Conservation (phyloP, 1,140 invertebrate genomes). For the Agrilus planipennis region DNA sequence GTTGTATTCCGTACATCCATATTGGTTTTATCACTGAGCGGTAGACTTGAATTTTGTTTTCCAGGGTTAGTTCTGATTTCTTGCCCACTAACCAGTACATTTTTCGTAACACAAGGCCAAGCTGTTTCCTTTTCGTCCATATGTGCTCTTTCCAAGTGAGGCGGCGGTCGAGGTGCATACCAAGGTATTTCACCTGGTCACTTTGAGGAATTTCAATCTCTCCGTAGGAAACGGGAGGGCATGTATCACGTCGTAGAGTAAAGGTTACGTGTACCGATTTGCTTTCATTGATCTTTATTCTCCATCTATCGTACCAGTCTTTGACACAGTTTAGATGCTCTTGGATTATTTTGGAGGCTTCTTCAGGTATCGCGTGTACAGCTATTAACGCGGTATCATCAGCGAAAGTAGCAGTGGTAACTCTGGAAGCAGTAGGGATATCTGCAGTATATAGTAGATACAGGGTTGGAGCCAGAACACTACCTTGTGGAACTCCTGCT, state of each 20-base stretch:
- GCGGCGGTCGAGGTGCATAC: conserved; percentile 11
- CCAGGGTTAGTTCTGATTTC: conserved; percentile 14
- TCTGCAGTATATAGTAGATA: conserved; percentile 24
- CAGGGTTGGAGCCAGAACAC: conserved; percentile 23
- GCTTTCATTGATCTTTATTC: conserved; percentile 8
- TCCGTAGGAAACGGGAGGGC: not conserved
- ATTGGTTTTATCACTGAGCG: conserved; percentile 22
- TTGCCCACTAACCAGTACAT: conserved; percentile 19
- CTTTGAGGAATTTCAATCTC: not conserved
- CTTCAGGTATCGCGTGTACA: conserved; percentile 1
- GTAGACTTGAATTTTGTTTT: conserved; percentile 24
- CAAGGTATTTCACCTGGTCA: conserved; percentile 10
- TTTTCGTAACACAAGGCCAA: not conserved
- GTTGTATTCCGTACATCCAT: conserved; percentile 25
- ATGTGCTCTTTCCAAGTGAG: conserved; percentile 13
- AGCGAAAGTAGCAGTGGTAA: conserved; percentile 21
- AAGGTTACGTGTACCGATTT: conserved; percentile 11
- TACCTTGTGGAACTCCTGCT: conserved; percentile 27
- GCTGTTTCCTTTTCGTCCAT: not conserved
- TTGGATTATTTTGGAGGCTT: conserved; percentile 13
- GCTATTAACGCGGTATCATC: conserved; percentile 20
- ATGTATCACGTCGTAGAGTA: not conserved
- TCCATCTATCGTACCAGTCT: not conserved
- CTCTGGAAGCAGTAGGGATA: conserved; percentile 14
- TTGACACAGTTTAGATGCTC: not conserved